Evolutionary conservation across 2,113 vertebrate genomes (phyloP).

Genomic region (Origma solitaria): DNA sequence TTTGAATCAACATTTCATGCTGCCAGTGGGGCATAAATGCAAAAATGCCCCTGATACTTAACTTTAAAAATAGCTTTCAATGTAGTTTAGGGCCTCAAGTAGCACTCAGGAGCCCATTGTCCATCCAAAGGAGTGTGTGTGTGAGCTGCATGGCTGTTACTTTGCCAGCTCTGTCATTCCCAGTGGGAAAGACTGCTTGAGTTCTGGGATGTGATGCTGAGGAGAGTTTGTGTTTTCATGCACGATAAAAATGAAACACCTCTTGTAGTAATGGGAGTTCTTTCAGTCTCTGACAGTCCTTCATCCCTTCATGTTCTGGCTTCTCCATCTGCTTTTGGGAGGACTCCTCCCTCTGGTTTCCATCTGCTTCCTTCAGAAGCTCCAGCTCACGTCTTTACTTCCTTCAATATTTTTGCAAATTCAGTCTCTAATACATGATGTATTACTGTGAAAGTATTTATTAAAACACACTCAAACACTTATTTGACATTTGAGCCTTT

Average conservation of each 20-base stretch:
- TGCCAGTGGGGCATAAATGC: neutral
- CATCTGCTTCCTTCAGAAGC: neutral
- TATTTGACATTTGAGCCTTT: neutral
- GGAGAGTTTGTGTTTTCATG: neutral
- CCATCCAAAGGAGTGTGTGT: neutral
- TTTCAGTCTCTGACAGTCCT: neutral
- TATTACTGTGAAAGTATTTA: neutral
- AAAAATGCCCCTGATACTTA: neutral
- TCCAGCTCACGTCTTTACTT: neutral
- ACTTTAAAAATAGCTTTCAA: neutral
- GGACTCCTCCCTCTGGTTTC: neutral
- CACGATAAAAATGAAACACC: accelerated
- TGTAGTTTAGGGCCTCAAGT: neutral
- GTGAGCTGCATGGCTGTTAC: neutral
- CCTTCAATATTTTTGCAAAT: neutral
- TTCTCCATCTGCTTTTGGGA: neutral
- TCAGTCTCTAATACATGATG: neutral
- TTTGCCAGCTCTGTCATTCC: neutral
- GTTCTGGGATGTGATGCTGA: neutral
- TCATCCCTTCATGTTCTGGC: neutral
- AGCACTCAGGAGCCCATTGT: neutral
- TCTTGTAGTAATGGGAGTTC: neutral
- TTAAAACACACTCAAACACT: neutral
- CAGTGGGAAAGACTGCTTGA: neutral
- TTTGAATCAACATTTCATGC: neutral